Percentiles rank a stretch among this genome's conserved stretches.
These are phyloP conservation scores for Cosmia pyralina DNA, from an alignment of 2,888 invertebrate genomes.

Conservation along the genomic window DNA sequence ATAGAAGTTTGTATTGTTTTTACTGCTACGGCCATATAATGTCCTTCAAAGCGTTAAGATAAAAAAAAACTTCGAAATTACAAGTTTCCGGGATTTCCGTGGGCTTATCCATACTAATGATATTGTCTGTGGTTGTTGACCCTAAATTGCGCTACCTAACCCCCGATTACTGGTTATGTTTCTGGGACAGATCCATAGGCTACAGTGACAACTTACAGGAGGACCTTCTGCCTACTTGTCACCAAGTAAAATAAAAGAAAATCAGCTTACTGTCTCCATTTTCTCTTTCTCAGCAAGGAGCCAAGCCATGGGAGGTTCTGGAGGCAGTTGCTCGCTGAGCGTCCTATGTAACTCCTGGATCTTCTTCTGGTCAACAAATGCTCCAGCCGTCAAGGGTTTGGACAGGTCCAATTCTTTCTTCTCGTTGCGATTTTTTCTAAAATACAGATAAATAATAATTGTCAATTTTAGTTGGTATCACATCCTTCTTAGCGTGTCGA, in stretches of 20 bases:
- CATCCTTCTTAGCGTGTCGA: neutral
- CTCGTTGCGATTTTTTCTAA: slow-evolving; percentile 82
- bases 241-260: neutral
- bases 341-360: slow-evolving; percentile 87
- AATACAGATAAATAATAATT: slow-evolving; percentile 33
- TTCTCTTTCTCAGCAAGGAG: slow-evolving; percentile 83
- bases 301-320: slow-evolving; percentile 84
- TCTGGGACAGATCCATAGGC: too few relatives aligned
- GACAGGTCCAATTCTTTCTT: slow-evolving; percentile 92
- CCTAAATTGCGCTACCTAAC: neutral
- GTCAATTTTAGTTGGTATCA: neutral
- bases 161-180: neutral
- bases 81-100: neutral
- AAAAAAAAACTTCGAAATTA: neutral
- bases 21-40: too few relatives aligned
- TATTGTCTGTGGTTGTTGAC: neutral
- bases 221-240: neutral
- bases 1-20: too few relatives aligned
- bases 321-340: slow-evolving; percentile 81
- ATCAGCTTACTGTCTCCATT: slow-evolving; percentile 76
- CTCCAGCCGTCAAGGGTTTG: slow-evolving; percentile 94
- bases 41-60: neutral
- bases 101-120: neutral
- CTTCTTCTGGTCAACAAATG: slow-evolving; percentile 93
- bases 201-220: neutral